These are phyloP conservation scores for Meteorus colon DNA, from an alignment of 2,888 invertebrate species.

Conservation along the genomic window DNA sequence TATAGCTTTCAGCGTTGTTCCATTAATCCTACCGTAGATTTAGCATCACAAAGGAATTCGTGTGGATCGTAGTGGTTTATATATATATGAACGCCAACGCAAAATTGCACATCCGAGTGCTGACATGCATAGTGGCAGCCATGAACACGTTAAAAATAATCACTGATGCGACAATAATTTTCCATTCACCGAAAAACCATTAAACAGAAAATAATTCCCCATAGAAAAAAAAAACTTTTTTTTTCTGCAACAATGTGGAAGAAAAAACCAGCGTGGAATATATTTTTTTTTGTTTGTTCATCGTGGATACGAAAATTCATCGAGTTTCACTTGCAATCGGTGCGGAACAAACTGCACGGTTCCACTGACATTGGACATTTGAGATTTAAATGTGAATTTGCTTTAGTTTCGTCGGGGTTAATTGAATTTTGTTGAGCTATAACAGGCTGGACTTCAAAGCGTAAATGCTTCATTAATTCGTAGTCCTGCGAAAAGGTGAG, in stretches of 20 bases:
- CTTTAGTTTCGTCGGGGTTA: constrained; percentile 59
- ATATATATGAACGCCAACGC: constrained; percentile 24
- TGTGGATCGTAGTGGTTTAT: constrained; percentile 3
- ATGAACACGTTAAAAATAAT: constrained; percentile 56
- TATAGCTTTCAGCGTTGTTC: constrained; percentile 25
- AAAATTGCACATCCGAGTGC: constrained; percentile 37
- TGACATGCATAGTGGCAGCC: constrained; percentile 48
- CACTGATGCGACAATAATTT: constrained; percentile 49
- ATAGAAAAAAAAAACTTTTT: no score
- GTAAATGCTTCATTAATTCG: constrained; percentile 55
- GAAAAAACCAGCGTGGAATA: no score
- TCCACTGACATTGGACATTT: constrained; percentile 49
- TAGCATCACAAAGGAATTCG: constrained; percentile 41
- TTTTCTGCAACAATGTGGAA: no score
- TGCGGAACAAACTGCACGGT: not conserved
- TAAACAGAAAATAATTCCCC: no score
- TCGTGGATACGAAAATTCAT: not conserved
- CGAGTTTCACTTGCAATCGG: not conserved
- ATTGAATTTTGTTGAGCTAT: constrained; percentile 56
- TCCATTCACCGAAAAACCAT: not conserved
- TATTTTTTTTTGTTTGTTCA: not conserved
- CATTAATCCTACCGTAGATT: constrained; percentile 32
- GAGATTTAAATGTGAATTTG: constrained; percentile 61
- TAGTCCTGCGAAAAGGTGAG: constrained; percentile 9
- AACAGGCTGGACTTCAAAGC: constrained; percentile 41